Evolutionary conservation across 2,113 vertebrate species (phyloP).

Genomic region (Arizona elegans): DNA sequence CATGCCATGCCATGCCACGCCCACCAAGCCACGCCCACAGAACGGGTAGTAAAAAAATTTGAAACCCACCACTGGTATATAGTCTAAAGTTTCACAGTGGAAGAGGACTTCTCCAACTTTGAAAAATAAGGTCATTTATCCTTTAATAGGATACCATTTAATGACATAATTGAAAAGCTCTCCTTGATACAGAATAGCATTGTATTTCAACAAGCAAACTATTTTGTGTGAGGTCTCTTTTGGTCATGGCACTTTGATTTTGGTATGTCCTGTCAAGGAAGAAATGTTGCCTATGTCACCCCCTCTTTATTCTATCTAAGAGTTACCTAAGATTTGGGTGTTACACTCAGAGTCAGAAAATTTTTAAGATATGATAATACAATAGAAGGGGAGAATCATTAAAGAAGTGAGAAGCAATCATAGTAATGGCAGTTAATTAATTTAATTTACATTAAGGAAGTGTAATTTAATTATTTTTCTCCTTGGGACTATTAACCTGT

Average conservation of each 20-base stretch:
- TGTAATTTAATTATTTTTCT: background rate
- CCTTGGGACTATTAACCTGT: background rate
- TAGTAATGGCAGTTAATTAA: background rate
- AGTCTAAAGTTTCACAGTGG: background rate
- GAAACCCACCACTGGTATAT: too few relatives aligned
- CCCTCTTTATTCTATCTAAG: background rate
- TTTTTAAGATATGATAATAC: background rate
- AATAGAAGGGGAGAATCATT: background rate
- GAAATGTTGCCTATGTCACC: background rate
- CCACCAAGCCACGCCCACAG: too few relatives aligned
- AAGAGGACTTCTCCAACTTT: background rate
- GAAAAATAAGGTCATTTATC: background rate
- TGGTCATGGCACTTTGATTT: background rate
- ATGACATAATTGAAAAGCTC: background rate
- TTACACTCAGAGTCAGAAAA: background rate
- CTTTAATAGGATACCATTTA: background rate
- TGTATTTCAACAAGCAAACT: background rate
- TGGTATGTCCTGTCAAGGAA: background rate
- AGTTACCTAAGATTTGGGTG: background rate
- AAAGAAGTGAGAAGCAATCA: background rate
- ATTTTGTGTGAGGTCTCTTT: background rate
- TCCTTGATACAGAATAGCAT: background rate
- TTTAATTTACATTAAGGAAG: background rate
- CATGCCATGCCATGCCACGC: too few relatives aligned
- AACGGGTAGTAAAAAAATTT: too few relatives aligned